These are phyloP conservation scores for Sandelia bainsii DNA, from an alignment of 2,797 vertebrate species.

Conservation along the genomic window DNA sequence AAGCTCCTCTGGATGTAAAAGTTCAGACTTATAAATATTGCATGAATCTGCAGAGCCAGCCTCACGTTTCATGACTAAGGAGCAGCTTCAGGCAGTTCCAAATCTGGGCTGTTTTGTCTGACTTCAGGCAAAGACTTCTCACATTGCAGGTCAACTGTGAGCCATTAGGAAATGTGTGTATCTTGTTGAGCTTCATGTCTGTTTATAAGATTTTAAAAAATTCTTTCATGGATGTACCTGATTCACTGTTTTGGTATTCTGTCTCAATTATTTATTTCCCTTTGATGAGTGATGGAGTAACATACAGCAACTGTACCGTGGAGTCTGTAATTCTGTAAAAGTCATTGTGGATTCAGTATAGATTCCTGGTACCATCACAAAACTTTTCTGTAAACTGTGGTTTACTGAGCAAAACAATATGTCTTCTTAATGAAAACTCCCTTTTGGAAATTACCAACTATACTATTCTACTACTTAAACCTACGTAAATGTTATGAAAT, in stretches of 20 bases:
- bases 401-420: too few species aligned
- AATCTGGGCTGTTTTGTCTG: constrained; percentile 52
- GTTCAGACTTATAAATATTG: constrained; percentile 57
- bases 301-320: neutral
- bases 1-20: constrained; percentile 50
- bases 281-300: neutral
- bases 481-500: too few species aligned
- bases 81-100: constrained; percentile 33
- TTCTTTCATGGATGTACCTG: neutral
- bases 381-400: too few species aligned
- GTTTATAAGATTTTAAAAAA: neutral
- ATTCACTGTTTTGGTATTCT: neutral
- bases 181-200: neutral
- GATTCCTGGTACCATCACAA: too few species aligned
- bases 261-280: neutral
- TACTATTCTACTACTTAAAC: too few species aligned
- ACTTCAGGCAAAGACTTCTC: constrained; percentile 28
- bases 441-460: too few species aligned
- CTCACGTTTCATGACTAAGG: constrained; percentile 49
- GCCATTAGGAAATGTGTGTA: constrained; percentile 10
- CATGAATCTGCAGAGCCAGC: constrained; percentile 57
- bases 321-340: neutral
- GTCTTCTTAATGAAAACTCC: too few species aligned
- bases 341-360: neutral
- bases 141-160: constrained; percentile 9